Evolutionary conservation across 2,113 vertebrate genomes (phyloP), one percentile per base, ranked within the genome.

Genomic region (Sporophila hypoxantha): DNA sequence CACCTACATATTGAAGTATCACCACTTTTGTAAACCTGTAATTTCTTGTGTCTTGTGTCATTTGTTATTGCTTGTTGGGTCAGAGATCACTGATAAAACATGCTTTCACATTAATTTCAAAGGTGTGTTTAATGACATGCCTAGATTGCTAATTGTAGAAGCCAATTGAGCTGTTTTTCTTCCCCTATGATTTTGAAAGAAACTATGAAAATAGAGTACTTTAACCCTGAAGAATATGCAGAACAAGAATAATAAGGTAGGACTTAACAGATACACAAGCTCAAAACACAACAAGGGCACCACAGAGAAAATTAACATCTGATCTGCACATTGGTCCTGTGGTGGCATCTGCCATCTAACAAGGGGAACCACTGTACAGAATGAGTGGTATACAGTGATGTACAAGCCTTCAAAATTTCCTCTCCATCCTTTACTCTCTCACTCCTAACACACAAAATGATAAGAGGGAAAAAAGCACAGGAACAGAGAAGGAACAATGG

Each of bases 351-450:
- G 60, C 34, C 22, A 37, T 22, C 36, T 76, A 74, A 17, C 9
- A 74, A 17, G 20, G 36, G 27, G 57, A 69, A 49, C 6, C 4
- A 4, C 26, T n/a, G 14, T 21, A 69, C 9, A 65, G 26, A 74
- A 84, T 21, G 30, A 52, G n/a, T 0, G 0, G 12, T 50, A n/a
- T 25, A n/a, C 13, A 49, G 0, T 19, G 5, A 76, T 20, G 19
- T 32, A 79, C 19, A 87, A 56, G 4, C 25, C 14, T 57, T 27
- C 17, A 1, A 10, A 78, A 42, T 19, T 34, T 75, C 41, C n/a
- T 64, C n/a, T 71, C 27, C 55, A 71, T 52, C 50, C 68, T 56
- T 84, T 36, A 32, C 23, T 39, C 30, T 55, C 32, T 85, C 34
- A 21, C 14, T 82, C 26, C 8, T 15, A 56, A 53, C 18, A 55